A percentile compares a stretch with the other conserved stretches of the same genome.
Evolutionary conservation across 2,113 vertebrate genomes (phyloP).

Genomic region (Lampris megalopsis): DNA sequence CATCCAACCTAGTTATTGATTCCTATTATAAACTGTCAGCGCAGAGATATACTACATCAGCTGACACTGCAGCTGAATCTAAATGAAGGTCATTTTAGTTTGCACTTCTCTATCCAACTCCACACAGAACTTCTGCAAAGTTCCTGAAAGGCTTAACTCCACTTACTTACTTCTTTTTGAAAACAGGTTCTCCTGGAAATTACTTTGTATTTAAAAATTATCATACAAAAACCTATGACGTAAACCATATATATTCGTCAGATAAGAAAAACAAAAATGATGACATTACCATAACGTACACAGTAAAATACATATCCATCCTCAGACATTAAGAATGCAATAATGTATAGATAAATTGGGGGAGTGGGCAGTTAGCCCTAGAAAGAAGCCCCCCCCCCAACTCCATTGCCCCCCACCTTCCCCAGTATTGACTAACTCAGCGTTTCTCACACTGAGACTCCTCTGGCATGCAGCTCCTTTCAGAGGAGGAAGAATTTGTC

Average conservation of each 20-base stretch:
- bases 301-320: not conserved
- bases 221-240: too few species aligned
- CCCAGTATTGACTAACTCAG: slow-evolving; percentile 59
- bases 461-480: slow-evolving; percentile 67
- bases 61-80: not conserved
- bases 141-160: not conserved
- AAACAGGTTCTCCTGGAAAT: too few species aligned
- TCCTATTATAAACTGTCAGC: not conserved
- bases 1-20: not conserved
- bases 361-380: slow-evolving; percentile 7
- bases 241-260: too few species aligned
- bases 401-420: slow-evolving; percentile 42
- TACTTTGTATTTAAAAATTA: too few species aligned
- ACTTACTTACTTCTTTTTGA: too few species aligned
- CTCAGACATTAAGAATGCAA: slow-evolving; percentile 29
- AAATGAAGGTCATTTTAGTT: not conserved
- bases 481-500: slow-evolving; percentile 56
- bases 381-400: too few species aligned
- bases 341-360: slow-evolving; percentile 36
- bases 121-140: not conserved
- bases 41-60: not conserved
- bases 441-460: slow-evolving; percentile 65
- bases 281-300: slow-evolving; percentile 38
- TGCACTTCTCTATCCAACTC: not conserved
- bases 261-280: not conserved